Conservation (phyloP, 2,888 invertebrate genomes). For the Amaurobius ferox region DNA sequence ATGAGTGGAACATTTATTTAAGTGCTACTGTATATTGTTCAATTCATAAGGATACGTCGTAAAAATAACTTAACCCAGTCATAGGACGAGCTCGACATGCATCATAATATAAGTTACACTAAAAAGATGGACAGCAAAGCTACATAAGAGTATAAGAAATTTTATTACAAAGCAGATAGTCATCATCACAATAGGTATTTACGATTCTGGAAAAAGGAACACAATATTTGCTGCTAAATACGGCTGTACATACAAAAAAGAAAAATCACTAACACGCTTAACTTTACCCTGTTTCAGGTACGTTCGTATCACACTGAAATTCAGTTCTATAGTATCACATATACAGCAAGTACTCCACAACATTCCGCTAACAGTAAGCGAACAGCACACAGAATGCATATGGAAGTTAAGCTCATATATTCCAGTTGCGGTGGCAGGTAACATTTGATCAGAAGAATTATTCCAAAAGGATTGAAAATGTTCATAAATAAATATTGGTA, state of each 20-base stretch:
- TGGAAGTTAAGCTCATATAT: neutral
- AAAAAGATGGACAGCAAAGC: too few species aligned
- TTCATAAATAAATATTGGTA: too few species aligned
- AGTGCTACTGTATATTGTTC: too few species aligned
- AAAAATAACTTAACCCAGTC: too few species aligned
- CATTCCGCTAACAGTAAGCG: neutral
- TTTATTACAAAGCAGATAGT: slow-evolving; percentile 50
- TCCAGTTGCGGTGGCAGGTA: neutral
- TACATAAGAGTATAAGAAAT: neutral
- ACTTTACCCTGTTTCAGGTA: slow-evolving; percentile 31
- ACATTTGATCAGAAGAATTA: too few species aligned
- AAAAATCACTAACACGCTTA: slow-evolving; percentile 21
- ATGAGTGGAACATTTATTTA: too few species aligned
- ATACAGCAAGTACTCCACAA: neutral
- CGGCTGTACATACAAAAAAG: neutral
- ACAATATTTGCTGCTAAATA: slow-evolving; percentile 26
- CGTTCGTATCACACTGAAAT: slow-evolving; percentile 21
- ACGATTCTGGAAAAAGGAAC: slow-evolving; percentile 10
- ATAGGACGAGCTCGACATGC: too few species aligned
- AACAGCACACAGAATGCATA: neutral
- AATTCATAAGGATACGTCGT: too few species aligned
- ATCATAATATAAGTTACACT: too few species aligned
- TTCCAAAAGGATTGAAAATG: too few species aligned
- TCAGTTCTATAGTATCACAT: slow-evolving; percentile 16
- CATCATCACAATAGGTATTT: slow-evolving; percentile 13